These are phyloP conservation scores for Phaethornis superciliosus DNA, from an alignment of 2,113 vertebrate genomes.

Conservation along the genomic window DNA sequence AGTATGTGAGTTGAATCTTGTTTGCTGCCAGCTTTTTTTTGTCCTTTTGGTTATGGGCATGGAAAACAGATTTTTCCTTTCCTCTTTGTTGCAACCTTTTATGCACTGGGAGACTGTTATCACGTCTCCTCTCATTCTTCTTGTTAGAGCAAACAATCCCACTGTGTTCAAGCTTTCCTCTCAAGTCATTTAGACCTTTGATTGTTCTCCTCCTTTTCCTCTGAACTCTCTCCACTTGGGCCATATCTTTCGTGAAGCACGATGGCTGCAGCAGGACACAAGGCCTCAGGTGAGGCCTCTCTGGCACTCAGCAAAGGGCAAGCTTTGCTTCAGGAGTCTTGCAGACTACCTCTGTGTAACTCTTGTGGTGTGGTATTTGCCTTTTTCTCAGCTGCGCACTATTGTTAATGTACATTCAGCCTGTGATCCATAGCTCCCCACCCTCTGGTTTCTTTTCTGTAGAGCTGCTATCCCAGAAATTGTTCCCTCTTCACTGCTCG, in stretches of 20 bases:
- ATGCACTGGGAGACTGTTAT: not conserved
- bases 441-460: constrained; percentile 5
- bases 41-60: constrained; percentile 6
- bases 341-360: constrained; percentile 21
- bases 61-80: constrained; percentile 37
- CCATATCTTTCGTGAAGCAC: not conserved
- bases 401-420: not conserved
- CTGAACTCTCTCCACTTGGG: constrained; percentile 25
- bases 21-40: not conserved
- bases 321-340: not conserved
- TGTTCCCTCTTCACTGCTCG: not conserved
- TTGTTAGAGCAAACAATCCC: constrained; percentile 45
- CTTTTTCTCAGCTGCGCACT: constrained; percentile 54
- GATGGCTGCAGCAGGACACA: constrained; percentile 21
- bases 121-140: not conserved
- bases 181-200: constrained; percentile 39
- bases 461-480: not conserved
- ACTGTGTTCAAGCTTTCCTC: constrained; percentile 55
- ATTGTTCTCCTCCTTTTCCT: not conserved
- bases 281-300: not conserved
- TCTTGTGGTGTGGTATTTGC: not conserved
- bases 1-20: not conserved
- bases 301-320: constrained; percentile 35
- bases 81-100: constrained; percentile 23
- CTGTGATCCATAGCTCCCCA: not conserved